Percentiles rank a stretch among this genome's conserved stretches.
Evolutionary conservation across 2,888 invertebrate species (phyloP).

Genomic region (Drosophila suboccidentalis): DNA sequence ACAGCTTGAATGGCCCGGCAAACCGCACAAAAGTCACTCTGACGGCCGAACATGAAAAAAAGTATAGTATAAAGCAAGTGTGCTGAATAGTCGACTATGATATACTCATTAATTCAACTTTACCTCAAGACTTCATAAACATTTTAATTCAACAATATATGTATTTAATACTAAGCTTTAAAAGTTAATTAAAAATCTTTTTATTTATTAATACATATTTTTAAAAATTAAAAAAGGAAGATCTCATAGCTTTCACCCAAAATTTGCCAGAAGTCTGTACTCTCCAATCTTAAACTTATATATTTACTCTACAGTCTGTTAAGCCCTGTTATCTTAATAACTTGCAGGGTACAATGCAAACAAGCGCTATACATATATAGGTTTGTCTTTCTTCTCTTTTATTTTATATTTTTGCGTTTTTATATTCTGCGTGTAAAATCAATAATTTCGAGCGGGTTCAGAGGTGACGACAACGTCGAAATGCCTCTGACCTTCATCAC

Average conservation of each 20-base stretch:
- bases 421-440: conserved; percentile 70
- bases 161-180: too few relatives aligned
- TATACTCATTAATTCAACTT: conserved; percentile 23
- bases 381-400: conserved; percentile 27
- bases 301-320: not conserved
- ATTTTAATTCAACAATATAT: not conserved
- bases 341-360: conserved; percentile 43
- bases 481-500: conserved; percentile 69
- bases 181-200: too few relatives aligned
- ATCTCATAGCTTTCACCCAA: too few relatives aligned
- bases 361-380: conserved; percentile 19
- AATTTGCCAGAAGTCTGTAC: not conserved
- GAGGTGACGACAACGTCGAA: conserved; percentile 75
- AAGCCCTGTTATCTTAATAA: not conserved
- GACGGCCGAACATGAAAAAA: conserved; percentile 46
- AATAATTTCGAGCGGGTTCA: conserved; percentile 81
- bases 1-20: conserved; percentile 52
- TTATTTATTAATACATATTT: too few relatives aligned
- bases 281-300: not conserved
- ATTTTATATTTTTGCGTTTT: conserved; percentile 24
- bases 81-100: not conserved
- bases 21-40: conserved; percentile 61
- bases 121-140: not conserved
- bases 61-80: conserved; percentile 11
- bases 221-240: not conserved